phyloP scores from a whole-genome alignment of 2,888 invertebrate species.

The Tetanocera ferruginea region DNA sequence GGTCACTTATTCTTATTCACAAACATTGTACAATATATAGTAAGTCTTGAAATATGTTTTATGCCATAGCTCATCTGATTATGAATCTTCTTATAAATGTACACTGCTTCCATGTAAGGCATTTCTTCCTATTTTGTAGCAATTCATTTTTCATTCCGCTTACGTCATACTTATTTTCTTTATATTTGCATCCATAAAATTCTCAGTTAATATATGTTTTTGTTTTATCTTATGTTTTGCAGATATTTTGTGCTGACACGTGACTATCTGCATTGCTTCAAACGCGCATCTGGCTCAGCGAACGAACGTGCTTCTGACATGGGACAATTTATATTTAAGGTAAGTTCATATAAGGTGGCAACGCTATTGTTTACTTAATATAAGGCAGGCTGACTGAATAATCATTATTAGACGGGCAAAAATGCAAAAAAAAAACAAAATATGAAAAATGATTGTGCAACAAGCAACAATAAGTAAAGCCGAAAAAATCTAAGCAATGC shows the following conservation, averaged over 20 bases:
- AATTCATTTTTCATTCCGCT: too few relatives aligned
- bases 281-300: slow-evolving; percentile 73
- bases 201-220: not conserved
- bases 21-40: too few relatives aligned
- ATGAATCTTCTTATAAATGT: too few relatives aligned
- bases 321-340: slow-evolving; percentile 79
- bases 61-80: too few relatives aligned
- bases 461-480: not conserved
- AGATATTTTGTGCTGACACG: slow-evolving; percentile 76
- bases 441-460: slow-evolving; percentile 15
- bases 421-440: not conserved
- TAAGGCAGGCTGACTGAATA: not conserved
- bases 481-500: not conserved
- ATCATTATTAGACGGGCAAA: not conserved
- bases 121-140: too few relatives aligned
- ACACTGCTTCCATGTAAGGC: too few relatives aligned
- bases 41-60: too few relatives aligned
- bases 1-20: too few relatives aligned
- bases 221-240: slow-evolving; percentile 48
- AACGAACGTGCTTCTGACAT: slow-evolving; percentile 74
- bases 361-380: not conserved
- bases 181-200: too few relatives aligned
- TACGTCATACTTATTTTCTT: too few relatives aligned
- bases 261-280: slow-evolving; percentile 78
- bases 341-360: slow-evolving; percentile 57